A percentile compares a stretch with the other conserved stretches of the same genome.
Evolutionary conservation across 1,140 invertebrate species (phyloP).

Genomic region (Drosophila parabipectinata): DNA sequence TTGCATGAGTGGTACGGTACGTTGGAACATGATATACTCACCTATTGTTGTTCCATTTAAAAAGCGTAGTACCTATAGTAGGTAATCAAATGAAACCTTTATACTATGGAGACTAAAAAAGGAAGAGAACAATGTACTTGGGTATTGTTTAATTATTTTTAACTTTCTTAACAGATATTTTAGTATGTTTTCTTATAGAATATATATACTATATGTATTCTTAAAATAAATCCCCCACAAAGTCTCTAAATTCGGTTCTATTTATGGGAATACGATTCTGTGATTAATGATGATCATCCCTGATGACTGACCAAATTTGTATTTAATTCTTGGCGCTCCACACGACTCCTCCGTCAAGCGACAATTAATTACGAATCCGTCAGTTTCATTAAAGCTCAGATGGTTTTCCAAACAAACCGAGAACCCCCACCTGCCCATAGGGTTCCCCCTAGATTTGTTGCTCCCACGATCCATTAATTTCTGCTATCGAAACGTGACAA

Average conservation of each 20-base stretch:
- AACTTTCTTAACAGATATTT: not conserved
- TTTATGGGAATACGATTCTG: conserved; percentile 39
- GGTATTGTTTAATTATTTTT: not conserved
- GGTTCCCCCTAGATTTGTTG: conserved; percentile 1
- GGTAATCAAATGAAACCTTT: not conserved
- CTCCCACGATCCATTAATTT: conserved; percentile 28
- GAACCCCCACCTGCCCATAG: conserved; percentile 13
- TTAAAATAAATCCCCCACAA: conserved; percentile 6
- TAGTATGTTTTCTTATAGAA: too few relatives aligned
- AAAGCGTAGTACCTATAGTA: not conserved
- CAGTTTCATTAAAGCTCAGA: conserved; percentile 58
- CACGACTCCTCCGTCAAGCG: conserved; percentile 44
- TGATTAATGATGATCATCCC: conserved; percentile 67
- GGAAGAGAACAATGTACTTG: too few relatives aligned
- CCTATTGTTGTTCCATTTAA: not conserved
- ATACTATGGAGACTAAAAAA: too few relatives aligned
- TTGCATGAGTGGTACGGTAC: conserved; percentile 29
- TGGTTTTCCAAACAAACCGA: conserved; percentile 48
- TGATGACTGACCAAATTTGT: conserved; percentile 71
- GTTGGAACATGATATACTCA: conserved; percentile 8
- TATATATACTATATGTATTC: not conserved
- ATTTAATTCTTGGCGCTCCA: conserved; percentile 66
- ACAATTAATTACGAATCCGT: conserved; percentile 75
- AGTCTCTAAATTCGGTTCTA: conserved; percentile 27
- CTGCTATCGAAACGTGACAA: conserved; percentile 60